A percentile compares a stretch with the other conserved stretches of the same genome.
phyloP scores from a whole-genome alignment of 1,140 invertebrate species.

The Pectinophora gossypiella region DNA sequence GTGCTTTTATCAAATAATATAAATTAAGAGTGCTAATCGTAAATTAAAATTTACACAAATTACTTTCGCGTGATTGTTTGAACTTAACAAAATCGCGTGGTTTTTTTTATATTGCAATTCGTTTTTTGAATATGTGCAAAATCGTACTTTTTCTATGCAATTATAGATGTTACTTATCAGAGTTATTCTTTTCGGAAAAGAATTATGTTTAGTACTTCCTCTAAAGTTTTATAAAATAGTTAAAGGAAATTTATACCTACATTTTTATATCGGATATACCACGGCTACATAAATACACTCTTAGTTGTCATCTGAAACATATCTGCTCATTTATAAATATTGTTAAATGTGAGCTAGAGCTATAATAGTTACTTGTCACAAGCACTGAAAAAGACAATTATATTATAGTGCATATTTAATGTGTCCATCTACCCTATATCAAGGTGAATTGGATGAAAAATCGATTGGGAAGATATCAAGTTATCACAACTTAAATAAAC shows the following conservation, averaged over 20 bases:
- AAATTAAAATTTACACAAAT: constrained; percentile 1
- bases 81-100: background rate
- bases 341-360: too few relatives aligned
- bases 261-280: too few relatives aligned
- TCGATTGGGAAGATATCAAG: too few relatives aligned
- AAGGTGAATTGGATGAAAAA: too few relatives aligned
- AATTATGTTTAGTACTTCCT: constrained; percentile 57
- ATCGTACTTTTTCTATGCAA: constrained; percentile 39
- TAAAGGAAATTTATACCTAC: too few relatives aligned
- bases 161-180: constrained; percentile 11
- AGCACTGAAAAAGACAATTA: background rate
- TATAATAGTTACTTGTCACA: too few relatives aligned
- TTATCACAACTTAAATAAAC: too few relatives aligned
- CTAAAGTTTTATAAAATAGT: constrained; percentile 36
- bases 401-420: constrained; percentile 18
- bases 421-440: too few relatives aligned
- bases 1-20: constrained; percentile 58
- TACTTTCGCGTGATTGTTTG: background rate
- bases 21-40: constrained; percentile 34
- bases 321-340: too few relatives aligned
- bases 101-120: constrained; percentile 24
- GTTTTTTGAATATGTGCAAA: constrained; percentile 24
- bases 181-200: constrained; percentile 73
- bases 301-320: too few relatives aligned
- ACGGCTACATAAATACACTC: too few relatives aligned